Conservation (phyloP, 2,888 invertebrate species). For the Drepanosiphum platanoidis region DNA sequence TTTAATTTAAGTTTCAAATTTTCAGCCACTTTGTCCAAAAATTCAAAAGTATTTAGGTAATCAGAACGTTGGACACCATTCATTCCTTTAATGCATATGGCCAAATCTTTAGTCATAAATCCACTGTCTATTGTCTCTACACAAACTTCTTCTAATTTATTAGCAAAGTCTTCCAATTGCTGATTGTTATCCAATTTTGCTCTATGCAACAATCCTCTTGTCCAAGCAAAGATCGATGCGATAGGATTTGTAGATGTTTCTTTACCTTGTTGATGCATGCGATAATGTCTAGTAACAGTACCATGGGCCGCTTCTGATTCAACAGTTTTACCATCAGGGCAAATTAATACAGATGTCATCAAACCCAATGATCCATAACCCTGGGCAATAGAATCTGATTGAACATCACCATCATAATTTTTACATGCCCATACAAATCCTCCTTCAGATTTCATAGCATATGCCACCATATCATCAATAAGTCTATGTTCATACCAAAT, state of each 20-base stretch:
- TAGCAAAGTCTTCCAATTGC: slow-evolving; percentile 81
- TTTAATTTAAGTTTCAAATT: slow-evolving; percentile 78
- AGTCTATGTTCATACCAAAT: slow-evolving; percentile 99
- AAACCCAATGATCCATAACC: slow-evolving; percentile 95
- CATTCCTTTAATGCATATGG: slow-evolving; percentile 97
- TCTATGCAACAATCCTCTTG: slow-evolving; percentile 89
- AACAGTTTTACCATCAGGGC: slow-evolving; percentile 97
- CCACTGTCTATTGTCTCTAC: slow-evolving; percentile 95
- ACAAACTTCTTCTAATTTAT: slow-evolving; percentile 88
- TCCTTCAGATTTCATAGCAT: slow-evolving; percentile 96
- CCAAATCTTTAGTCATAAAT: slow-evolving; percentile 97
- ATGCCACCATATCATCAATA: slow-evolving; percentile 99
- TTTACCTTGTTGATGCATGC: slow-evolving; percentile 90
- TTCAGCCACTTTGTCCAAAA: slow-evolving; percentile 92
- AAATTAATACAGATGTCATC: slow-evolving; percentile 97
- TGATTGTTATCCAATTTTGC: slow-evolving; percentile 91
- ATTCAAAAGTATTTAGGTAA: slow-evolving; percentile 96
- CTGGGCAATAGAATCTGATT: slow-evolving; percentile 97
- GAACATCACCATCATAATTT: slow-evolving; percentile 99
- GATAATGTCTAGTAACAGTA: slow-evolving; percentile 91
- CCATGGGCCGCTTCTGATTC: slow-evolving; percentile 99
- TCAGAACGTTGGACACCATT: slow-evolving; percentile 77
- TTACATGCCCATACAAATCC: slow-evolving; percentile 99
- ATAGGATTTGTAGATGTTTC: slow-evolving; percentile 99
- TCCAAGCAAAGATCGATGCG: slow-evolving; percentile 99